Percentiles rank a stretch among this genome's conserved stretches.
phyloP scores from a whole-genome alignment of 2,888 invertebrate species.

The Pharmacophagus antenor region DNA sequence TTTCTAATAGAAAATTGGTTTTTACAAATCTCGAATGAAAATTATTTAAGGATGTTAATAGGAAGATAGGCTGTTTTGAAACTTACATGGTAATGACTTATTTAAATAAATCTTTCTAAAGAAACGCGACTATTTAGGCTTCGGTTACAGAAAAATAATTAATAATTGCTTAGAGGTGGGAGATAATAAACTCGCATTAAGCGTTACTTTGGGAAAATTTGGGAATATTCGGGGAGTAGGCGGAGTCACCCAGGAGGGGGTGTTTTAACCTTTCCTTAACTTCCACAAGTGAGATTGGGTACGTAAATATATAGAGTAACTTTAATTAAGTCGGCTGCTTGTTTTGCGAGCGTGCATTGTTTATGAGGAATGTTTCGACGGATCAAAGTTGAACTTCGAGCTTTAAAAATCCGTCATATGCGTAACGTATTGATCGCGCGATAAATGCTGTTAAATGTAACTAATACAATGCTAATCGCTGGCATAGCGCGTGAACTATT shows the following conservation, averaged over 20 bases:
- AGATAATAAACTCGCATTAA: slow-evolving; percentile 78
- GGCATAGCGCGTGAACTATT: slow-evolving; percentile 7
- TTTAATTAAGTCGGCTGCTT: slow-evolving; percentile 70
- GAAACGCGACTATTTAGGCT: slow-evolving; percentile 34
- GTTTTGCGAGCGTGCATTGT: slow-evolving; percentile 70
- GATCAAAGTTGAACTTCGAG: slow-evolving; percentile 31
- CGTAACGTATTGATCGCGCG: slow-evolving; percentile 27
- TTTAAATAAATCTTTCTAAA: too few relatives aligned
- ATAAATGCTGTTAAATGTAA: slow-evolving; percentile 16
- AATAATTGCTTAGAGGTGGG: slow-evolving; percentile 67
- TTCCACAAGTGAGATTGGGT: slow-evolving; percentile 76
- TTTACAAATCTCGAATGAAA: too few relatives aligned
- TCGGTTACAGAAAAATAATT: slow-evolving; percentile 52
- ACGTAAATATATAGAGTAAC: slow-evolving; percentile 74
- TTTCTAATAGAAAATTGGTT: too few relatives aligned
- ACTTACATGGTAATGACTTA: not conserved
- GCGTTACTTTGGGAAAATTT: slow-evolving; percentile 75
- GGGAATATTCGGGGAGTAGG: slow-evolving; percentile 55
- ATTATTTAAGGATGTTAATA: too few relatives aligned
- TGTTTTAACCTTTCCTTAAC: slow-evolving; percentile 74
- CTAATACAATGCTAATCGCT: slow-evolving; percentile 21
- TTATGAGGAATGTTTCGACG: slow-evolving; percentile 67
- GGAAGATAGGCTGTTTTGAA: not conserved
- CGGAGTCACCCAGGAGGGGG: slow-evolving; percentile 38
- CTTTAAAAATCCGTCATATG: slow-evolving; percentile 21